These are phyloP conservation scores for Silurus aristotelis DNA, from an alignment of 2,797 vertebrate genomes.

Conservation along the genomic window DNA sequence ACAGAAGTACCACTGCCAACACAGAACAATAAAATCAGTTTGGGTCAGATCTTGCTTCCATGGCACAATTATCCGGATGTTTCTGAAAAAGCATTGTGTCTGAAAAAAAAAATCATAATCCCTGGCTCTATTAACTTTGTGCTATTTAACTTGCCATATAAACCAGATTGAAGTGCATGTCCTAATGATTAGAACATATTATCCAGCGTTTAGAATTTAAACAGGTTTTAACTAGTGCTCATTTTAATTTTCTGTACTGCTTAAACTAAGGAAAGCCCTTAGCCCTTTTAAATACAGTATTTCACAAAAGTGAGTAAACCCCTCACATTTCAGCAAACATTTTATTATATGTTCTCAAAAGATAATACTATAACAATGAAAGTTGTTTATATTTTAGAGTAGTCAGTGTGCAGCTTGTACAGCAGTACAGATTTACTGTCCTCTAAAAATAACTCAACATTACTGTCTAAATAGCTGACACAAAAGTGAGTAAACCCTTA, in stretches of 20 bases:
- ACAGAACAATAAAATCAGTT: not conserved
- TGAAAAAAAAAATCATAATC: not conserved
- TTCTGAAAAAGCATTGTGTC: not conserved
- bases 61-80: not conserved
- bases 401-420: too few species aligned
- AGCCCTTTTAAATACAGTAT: not conserved
- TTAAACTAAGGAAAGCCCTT: not conserved
- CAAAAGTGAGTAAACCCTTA: too few species aligned
- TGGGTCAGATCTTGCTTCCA: not conserved
- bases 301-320: too few species aligned
- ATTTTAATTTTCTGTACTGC: too few species aligned
- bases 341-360: too few species aligned
- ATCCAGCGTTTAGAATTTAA: not conserved
- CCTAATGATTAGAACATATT: not conserved
- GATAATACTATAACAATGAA: too few species aligned
- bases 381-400: too few species aligned
- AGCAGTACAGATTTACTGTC: too few species aligned
- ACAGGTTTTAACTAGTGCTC: not conserved
- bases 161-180: not conserved
- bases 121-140: not conserved
- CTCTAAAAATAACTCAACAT: too few species aligned
- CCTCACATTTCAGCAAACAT: too few species aligned
- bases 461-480: too few species aligned
- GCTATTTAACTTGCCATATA: not conserved
- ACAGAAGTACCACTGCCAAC: not conserved